Base-by-base conservation (phyloP, 2,797 vertebrate species). In the Liparis tanakae region DNA sequence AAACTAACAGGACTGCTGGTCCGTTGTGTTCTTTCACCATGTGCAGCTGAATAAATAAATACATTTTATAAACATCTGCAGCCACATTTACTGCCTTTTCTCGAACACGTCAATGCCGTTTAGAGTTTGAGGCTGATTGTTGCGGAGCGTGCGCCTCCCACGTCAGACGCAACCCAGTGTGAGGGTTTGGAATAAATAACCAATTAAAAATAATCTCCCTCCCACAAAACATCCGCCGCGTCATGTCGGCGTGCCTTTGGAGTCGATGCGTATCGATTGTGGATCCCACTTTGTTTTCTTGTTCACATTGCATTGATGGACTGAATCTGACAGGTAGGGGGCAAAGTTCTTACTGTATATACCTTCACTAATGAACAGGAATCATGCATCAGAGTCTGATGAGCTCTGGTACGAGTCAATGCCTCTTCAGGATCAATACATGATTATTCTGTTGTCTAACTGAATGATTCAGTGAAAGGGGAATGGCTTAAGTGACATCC, bases 371-470 rank as follows among this genome's bases (percentile, higher is more conserved):
- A 72, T 18, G n/a, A 69, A 72, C 14, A 65, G 25, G 60, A 61
- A 71, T 57, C 37, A 22, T 13, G 30, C 17, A 15, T 48, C 37
- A 50, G 48, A 44, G 30, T 72, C 17, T 10, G n/a, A 67, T 44
- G 37, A 76, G 44, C 54, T 67, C 61, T 41, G 59, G 65, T 60
- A 25, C 12, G 8, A 15, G 20, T 64, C n/a, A 53, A 43, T 74
- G 50, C 17, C 59, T 67, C 57, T 36, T 37, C 58, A 54, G 25
- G 20, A 78, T 78, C 70, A 70, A 61, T 71, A 39, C 33, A 51
- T 66, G 71, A 81, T 73, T 66, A 79, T 72, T 37, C 17, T 68
- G 30, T 46, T 60, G 20, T 78, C 17, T 39, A 72, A 9, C 54
- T 12, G 34, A 54, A 66, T 53, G 36, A 37, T 44, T 64, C 36